Percentiles rank a stretch among this genome's conserved stretches.
phyloP scores from a whole-genome alignment of 2,797 vertebrate species.

The Protosalanx chinensis region DNA sequence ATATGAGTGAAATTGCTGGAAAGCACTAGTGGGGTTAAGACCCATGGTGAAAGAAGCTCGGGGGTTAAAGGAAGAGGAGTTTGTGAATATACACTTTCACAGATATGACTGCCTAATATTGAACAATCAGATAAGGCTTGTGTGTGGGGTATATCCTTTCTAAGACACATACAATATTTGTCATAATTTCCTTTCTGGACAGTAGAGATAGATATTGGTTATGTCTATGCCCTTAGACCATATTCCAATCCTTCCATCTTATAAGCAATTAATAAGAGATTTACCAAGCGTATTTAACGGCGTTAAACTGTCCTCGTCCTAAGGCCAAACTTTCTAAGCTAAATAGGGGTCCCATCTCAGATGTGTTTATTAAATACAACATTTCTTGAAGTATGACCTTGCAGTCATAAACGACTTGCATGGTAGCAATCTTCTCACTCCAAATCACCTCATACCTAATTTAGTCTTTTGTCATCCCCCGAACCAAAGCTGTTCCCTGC shows the following conservation, averaged over 20 bases:
- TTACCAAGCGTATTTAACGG: background rate
- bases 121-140: conserved; percentile 49
- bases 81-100: background rate
- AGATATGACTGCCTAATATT: conserved; percentile 55
- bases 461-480: background rate
- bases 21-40: conserved; percentile 38
- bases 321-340: background rate
- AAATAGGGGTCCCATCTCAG: background rate
- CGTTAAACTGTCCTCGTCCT: background rate
- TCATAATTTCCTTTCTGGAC: conserved; percentile 46
- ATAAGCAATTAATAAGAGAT: conserved; percentile 44
- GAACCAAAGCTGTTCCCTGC: background rate
- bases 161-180: conserved; percentile 33
- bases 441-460: background rate
- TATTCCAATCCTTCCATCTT: conserved; percentile 45
- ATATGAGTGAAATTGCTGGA: conserved; percentile 53
- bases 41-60: background rate
- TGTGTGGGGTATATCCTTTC: conserved; percentile 60
- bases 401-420: background rate
- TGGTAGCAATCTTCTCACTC: background rate
- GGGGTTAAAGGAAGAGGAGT: background rate
- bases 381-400: background rate
- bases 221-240: conserved; percentile 60
- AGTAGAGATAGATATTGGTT: conserved; percentile 64
- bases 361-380: background rate